These are phyloP conservation scores for Lates calcarifer DNA, from an alignment of 2,113 vertebrate species.

Conservation along the genomic window DNA sequence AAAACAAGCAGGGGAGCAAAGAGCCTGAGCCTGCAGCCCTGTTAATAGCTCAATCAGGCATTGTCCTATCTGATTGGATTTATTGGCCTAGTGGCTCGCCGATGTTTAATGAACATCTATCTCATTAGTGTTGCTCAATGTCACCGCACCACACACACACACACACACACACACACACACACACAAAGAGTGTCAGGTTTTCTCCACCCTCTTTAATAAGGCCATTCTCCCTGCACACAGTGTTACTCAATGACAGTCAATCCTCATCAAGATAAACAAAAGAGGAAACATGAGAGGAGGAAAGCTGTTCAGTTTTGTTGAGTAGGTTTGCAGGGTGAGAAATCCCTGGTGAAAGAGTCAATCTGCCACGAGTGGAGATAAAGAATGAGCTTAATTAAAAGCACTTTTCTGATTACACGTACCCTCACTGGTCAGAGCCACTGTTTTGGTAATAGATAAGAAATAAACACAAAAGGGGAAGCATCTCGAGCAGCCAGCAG, in stretches of 20 bases:
- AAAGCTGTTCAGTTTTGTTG: conserved; percentile 47
- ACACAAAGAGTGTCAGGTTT: conserved; percentile 45
- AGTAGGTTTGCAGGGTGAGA: conserved; percentile 45
- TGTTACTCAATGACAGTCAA: conserved; percentile 72
- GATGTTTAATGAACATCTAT: conserved; percentile 82
- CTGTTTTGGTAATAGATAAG: conserved; percentile 56
- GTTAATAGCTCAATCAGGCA: conserved; percentile 80
- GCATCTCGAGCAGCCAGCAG: conserved; percentile 66
- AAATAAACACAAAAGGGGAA: conserved; percentile 54
- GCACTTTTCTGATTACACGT: conserved; percentile 54
- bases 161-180: conserved; percentile 35
- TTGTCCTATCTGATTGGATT: conserved; percentile 79
- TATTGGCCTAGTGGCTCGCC: conserved; percentile 75
- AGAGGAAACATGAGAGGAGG: conserved; percentile 58
- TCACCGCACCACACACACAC: conserved; percentile 55
- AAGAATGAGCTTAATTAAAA: conserved; percentile 74
- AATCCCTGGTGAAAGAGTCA: conserved; percentile 60
- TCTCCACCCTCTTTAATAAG: conserved; percentile 70
- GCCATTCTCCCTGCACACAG: conserved; percentile 66
- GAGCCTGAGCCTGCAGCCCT: conserved; percentile 55
- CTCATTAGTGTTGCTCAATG: conserved; percentile 79
- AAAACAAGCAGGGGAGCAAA: conserved; percentile 68
- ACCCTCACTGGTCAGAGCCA: conserved; percentile 34
- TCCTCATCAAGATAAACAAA: conserved; percentile 76
- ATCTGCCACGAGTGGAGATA: conserved; percentile 49